phyloP scores from a whole-genome alignment of 2,888 invertebrate genomes.

The Craniophora ligustri region DNA sequence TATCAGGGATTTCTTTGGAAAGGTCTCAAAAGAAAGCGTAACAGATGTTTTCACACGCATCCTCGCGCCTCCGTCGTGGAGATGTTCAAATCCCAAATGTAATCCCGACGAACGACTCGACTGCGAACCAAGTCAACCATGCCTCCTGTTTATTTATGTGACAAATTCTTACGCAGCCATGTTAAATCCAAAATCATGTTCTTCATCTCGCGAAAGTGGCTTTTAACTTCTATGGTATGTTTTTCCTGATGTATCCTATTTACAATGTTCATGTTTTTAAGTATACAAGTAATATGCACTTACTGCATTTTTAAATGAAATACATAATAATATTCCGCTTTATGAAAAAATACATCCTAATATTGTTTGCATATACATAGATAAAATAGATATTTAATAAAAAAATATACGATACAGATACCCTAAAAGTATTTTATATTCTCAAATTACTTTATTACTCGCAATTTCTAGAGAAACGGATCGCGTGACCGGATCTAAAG shows the following conservation, averaged over 20 bases:
- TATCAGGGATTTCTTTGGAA: conserved; percentile 70
- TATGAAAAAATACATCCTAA: too few relatives aligned
- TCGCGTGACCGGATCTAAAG: conserved; percentile 6
- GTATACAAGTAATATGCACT: too few relatives aligned
- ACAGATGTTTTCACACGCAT: conserved; percentile 86
- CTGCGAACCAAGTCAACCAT: conserved; percentile 81
- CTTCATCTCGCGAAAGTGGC: conserved; percentile 67
- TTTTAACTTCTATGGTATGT: conserved; percentile 39
- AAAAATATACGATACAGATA: too few relatives aligned
- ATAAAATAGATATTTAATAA: too few relatives aligned
- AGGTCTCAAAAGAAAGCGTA: conserved; percentile 79
- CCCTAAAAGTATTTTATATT: not conserved
- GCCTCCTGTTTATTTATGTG: conserved; percentile 86
- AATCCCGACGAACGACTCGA: conserved; percentile 79
- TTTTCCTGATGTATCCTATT: not conserved
- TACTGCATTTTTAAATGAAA: too few relatives aligned
- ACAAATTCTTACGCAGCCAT: conserved; percentile 84
- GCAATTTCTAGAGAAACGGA: conserved; percentile 4
- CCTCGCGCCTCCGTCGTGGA: conserved; percentile 59
- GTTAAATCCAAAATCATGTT: conserved; percentile 79
- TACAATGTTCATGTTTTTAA: too few relatives aligned
- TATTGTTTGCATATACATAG: too few relatives aligned
- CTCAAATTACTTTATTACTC: conserved; percentile 2
- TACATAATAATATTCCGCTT: too few relatives aligned
- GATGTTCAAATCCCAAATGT: conserved; percentile 82